phyloP scores from a whole-genome alignment of 2,888 invertebrate species.

The Rhamnusium bicolor region DNA sequence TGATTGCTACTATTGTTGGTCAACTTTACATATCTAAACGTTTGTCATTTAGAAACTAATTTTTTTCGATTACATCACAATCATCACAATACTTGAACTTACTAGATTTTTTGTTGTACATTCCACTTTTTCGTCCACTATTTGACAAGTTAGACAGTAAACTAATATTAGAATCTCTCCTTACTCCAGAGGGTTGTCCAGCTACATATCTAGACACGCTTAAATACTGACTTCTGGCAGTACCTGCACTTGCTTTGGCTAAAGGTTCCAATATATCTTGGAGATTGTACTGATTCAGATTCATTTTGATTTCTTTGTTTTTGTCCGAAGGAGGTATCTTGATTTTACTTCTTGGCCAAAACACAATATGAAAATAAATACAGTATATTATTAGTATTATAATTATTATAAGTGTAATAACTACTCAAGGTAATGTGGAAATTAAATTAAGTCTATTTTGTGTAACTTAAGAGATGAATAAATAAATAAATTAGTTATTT shows the following conservation, averaged over 20 bases:
- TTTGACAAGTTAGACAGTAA: conserved; percentile 55
- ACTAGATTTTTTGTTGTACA: conserved; percentile 56
- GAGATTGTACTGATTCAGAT: conserved; percentile 72
- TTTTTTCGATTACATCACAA: too few relatives aligned
- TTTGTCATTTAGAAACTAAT: too few relatives aligned
- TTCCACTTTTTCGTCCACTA: conserved; percentile 58
- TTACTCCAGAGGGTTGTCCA: conserved; percentile 71
- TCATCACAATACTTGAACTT: conserved; percentile 38
- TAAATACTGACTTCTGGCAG: conserved; percentile 81
- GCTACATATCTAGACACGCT: conserved; percentile 86
- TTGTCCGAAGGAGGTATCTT: conserved; percentile 57
- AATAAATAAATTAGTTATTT: too few relatives aligned
- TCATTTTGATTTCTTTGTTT: conserved; percentile 71
- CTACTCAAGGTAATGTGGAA: too few relatives aligned
- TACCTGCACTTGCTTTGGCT: conserved; percentile 67
- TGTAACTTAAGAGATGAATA: too few relatives aligned
- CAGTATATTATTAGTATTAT: not conserved
- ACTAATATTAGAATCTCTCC: conserved; percentile 62
- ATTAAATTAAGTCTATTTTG: too few relatives aligned
- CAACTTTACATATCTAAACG: too few relatives aligned
- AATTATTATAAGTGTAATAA: too few relatives aligned
- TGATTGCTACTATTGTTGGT: too few relatives aligned
- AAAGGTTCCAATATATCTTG: conserved; percentile 69
- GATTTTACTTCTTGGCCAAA: conserved; percentile 63
- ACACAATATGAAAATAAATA: conserved; percentile 14